These are phyloP conservation scores for silkworm (Bombyx mori) DNA, from an alignment of 1,140 invertebrate species.

Conservation along the genomic window ASM3026992v2 NC_085124.1:820501-821000, in stretches of 20 bases:
- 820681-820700: not conserved
- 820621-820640: not conserved
- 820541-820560: not conserved
- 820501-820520: not conserved
- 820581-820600: slow-evolving; percentile 1
- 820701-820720: not conserved
- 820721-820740: not conserved
- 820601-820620: not conserved
- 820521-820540: not conserved
- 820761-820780: not conserved
- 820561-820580: not conserved
- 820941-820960: slow-evolving; percentile 43
- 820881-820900: slow-evolving; percentile 4
- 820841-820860: not conserved
- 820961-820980: slow-evolving; percentile 1
- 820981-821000: slow-evolving; percentile 1
- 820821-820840: not conserved
- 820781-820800: not conserved
- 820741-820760: no score
- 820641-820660: not conserved
- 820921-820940: slow-evolving; percentile 30
- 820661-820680: not conserved
- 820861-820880: not conserved
- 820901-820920: slow-evolving; percentile 11
- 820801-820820: not conserved